These are phyloP conservation scores for Limosa lapponica DNA, from an alignment of 2,797 vertebrate genomes.

Conservation along the genomic window DNA sequence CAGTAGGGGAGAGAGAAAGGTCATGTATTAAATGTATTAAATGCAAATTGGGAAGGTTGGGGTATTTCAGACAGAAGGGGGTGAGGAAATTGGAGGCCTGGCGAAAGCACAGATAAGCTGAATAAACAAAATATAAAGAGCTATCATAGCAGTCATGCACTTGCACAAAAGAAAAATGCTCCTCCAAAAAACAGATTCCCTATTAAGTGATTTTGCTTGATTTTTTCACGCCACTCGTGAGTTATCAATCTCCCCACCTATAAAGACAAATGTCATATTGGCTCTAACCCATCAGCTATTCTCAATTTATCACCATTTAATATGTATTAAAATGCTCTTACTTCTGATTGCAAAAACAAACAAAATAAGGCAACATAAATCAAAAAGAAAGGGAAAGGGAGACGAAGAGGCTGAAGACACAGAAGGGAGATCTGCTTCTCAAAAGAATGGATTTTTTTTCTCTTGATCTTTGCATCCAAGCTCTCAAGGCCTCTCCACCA, in stretches of 20 bases:
- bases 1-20: background rate
- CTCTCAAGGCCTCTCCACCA: constrained; percentile 23
- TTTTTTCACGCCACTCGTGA: constrained; percentile 15
- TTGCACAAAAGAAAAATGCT: constrained; percentile 66
- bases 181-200: constrained; percentile 56
- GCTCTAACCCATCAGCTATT: constrained; percentile 66
- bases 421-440: constrained; percentile 3
- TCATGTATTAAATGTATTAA: background rate
- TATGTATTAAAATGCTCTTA: constrained; percentile 73
- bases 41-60: background rate
- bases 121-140: constrained; percentile 58
- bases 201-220: constrained; percentile 60
- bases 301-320: constrained; percentile 80
- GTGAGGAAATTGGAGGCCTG: background rate
- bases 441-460: background rate
- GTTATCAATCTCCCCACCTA: constrained; percentile 72
- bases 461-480: background rate
- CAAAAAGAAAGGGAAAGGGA: constrained; percentile 35
- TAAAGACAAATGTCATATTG: constrained; percentile 74
- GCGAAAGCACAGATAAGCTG: constrained; percentile 30
- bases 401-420: background rate
- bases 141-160: background rate
- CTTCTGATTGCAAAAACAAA: constrained; percentile 74
- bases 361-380: constrained; percentile 67
- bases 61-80: background rate